Conservation (phyloP, 2,888 invertebrate species). For the Amaurobius ferox region DNA sequence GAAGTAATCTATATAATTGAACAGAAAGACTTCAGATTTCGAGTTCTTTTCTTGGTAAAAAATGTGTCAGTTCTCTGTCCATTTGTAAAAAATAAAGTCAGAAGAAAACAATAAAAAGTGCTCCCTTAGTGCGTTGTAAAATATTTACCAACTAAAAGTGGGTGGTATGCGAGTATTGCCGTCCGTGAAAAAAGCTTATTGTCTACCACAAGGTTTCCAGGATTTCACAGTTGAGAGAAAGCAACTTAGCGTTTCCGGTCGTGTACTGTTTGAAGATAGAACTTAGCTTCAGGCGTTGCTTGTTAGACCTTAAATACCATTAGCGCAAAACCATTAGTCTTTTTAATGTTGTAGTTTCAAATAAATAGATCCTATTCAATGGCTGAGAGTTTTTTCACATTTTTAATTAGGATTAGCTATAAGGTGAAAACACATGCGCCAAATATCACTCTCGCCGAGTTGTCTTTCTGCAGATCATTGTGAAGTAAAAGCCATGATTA, state of each 20-base stretch:
- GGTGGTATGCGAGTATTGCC: conserved; percentile 6
- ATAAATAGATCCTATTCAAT: too few species aligned
- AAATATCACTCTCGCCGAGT: neutral
- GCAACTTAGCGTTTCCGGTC: neutral
- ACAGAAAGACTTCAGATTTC: neutral
- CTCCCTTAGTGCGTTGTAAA: neutral
- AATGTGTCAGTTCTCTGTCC: too few species aligned
- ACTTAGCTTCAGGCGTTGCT: neutral
- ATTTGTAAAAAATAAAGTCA: too few species aligned
- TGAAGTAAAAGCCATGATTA: neutral
- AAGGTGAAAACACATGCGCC: neutral
- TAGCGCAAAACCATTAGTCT: neutral
- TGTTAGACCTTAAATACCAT: neutral
- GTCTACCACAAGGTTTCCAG: conserved; percentile 41
- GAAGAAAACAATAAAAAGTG: neutral
- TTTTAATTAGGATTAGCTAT: neutral
- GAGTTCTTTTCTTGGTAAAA: neutral
- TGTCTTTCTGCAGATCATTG: neutral
- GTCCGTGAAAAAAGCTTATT: conserved; percentile 37
- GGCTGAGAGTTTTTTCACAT: neutral
- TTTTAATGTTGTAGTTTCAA: neutral
- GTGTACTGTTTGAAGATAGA: neutral
- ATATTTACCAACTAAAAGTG: neutral
- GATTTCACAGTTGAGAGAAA: conserved; percentile 15
- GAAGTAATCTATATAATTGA: neutral